A percentile compares a stretch with the other conserved stretches of the same genome.
phyloP scores from a whole-genome alignment of 1,140 invertebrate species.

The Caenorhabditis inopinata region DNA sequence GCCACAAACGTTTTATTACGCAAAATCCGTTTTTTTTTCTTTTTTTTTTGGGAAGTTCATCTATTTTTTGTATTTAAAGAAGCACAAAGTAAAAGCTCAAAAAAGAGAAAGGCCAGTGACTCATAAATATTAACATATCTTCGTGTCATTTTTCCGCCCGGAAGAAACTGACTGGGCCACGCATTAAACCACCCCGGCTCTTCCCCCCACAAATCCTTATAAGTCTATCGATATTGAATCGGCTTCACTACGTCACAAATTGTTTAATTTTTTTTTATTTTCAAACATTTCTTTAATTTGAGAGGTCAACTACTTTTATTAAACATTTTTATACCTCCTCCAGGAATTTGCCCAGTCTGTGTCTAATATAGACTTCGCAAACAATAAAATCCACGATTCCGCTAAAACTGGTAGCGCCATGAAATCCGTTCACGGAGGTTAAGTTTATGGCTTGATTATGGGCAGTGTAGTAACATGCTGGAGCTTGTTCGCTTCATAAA shows the following conservation, averaged over 20 bases:
- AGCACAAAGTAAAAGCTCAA: not conserved
- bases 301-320: too few species aligned
- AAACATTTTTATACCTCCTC: too few species aligned
- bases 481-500: too few species aligned
- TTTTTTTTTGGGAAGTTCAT: too few species aligned
- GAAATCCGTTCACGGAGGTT: not conserved
- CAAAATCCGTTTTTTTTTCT: too few species aligned
- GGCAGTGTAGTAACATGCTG: too few species aligned
- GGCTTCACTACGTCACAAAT: not conserved
- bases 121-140: slow-evolving; percentile 26
- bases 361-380: not conserved
- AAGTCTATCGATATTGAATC: not conserved
- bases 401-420: not conserved
- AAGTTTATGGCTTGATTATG: not conserved
- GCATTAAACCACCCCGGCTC: slow-evolving; percentile 16
- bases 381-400: not conserved
- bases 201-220: slow-evolving; percentile 11
- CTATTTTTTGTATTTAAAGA: too few species aligned
- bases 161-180: not conserved
- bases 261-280: not conserved
- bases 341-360: too few species aligned
- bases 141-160: slow-evolving; percentile 22
- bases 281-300: too few species aligned
- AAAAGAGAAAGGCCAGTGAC: not conserved
- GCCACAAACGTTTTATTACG: too few species aligned